Evolutionary conservation across 2,113 vertebrate genomes (phyloP).

Genomic region (Mesocricetus auratus): DNA sequence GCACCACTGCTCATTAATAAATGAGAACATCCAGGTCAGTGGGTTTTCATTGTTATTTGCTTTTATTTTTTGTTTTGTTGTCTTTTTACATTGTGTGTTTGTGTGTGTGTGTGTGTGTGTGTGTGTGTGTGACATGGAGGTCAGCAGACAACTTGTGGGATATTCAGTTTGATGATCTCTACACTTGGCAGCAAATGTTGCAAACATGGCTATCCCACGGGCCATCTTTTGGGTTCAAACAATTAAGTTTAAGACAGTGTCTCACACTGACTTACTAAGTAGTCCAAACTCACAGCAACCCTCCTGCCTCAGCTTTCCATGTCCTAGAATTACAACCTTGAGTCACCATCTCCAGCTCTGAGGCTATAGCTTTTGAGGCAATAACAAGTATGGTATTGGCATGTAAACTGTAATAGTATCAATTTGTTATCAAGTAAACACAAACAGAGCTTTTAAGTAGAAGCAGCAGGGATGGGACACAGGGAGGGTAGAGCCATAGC

Average conservation of each 20-base stretch:
- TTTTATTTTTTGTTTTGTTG: not conserved
- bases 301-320: not conserved
- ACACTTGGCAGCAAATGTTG: not conserved
- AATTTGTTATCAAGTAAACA: not conserved
- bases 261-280: not conserved
- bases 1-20: not conserved
- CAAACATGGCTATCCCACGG: not conserved
- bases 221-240: not conserved
- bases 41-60: not conserved
- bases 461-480: not conserved
- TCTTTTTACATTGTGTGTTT: not conserved
- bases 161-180: not conserved
- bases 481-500: rapidly evolving
- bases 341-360: not conserved
- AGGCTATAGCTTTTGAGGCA: not conserved
- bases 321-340: not conserved
- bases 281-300: not conserved
- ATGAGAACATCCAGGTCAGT: not conserved
- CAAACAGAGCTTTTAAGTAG: not conserved
- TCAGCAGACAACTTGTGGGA: not conserved
- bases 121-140: not conserved
- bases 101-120: not conserved
- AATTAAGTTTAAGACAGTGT: not conserved
- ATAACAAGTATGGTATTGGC: not conserved
- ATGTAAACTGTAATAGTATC: not conserved